phyloP scores from a whole-genome alignment of 2,113 vertebrate species.

The Pseudopodoces humilis region DNA sequence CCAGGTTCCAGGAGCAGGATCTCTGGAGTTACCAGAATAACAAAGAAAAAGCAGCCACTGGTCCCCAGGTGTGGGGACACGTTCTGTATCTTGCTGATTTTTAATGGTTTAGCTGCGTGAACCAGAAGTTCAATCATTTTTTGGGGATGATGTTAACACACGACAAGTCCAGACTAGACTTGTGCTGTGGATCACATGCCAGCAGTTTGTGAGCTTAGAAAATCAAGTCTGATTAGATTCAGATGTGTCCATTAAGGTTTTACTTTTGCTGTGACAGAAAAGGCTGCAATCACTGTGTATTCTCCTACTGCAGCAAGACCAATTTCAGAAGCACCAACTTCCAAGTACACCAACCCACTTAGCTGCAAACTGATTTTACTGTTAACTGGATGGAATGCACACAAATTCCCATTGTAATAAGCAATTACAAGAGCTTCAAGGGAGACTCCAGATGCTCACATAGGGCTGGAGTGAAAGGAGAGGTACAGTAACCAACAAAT shows the following conservation, averaged over 20 bases:
- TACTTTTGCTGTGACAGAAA: not conserved
- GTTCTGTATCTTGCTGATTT: not conserved
- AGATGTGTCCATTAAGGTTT: fast-evolving
- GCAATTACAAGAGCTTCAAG: not conserved
- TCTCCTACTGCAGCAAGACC: not conserved
- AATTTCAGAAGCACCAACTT: not conserved
- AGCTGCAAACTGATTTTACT: not conserved
- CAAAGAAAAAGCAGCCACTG: not conserved
- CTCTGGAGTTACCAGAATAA: not conserved
- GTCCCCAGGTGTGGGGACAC: not conserved
- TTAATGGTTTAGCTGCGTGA: not conserved
- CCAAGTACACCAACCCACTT: not conserved
- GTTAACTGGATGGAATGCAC: not conserved
- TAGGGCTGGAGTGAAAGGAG: not conserved
- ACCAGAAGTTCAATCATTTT: not conserved
- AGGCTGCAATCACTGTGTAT: not conserved
- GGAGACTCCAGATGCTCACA: not conserved
- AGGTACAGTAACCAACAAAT: not conserved
- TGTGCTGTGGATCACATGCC: fast-evolving
- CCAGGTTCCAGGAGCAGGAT: not conserved
- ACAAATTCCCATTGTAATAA: not conserved
- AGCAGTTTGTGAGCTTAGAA: not conserved
- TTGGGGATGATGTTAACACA: not conserved
- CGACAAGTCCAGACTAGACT: not conserved
- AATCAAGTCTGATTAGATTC: not conserved